Evolutionary conservation across 2,797 vertebrate species (phyloP).

Genomic region (Sebastes kiyomatsui): DNA sequence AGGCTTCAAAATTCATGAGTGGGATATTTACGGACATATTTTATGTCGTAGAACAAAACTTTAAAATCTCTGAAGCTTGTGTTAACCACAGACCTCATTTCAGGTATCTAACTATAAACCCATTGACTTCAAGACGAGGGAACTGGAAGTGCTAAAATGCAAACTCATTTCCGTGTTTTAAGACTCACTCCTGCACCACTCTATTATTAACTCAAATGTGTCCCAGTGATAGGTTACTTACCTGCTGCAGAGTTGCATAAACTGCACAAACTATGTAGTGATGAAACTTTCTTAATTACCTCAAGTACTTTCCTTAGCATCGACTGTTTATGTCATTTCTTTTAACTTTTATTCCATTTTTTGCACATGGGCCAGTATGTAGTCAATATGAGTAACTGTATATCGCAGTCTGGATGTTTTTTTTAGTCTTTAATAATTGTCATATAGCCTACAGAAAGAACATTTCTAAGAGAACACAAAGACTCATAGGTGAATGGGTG

Average conservation of each 20-base stretch:
- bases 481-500: neutral
- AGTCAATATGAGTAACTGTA: neutral
- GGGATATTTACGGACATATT: too few relatives aligned
- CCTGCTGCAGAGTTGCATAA: constrained; percentile 3
- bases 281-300: neutral
- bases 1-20: too few relatives aligned
- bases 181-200: too few relatives aligned
- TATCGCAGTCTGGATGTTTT: neutral
- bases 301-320: neutral
- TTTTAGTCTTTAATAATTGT: neutral
- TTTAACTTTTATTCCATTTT: neutral
- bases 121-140: too few relatives aligned
- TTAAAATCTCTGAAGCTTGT: too few relatives aligned
- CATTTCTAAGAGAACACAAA: neutral
- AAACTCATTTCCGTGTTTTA: too few relatives aligned
- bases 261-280: neutral
- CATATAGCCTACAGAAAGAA: neutral
- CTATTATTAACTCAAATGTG: neutral
- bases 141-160: too few relatives aligned
- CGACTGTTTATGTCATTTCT: neutral
- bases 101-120: too few relatives aligned
- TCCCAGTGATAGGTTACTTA: neutral
- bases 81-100: too few relatives aligned
- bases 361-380: neutral
- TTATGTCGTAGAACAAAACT: too few relatives aligned